Evolutionary conservation across 2,888 invertebrate species (phyloP).

Genomic region (Drosophila fulvimacula): DNA sequence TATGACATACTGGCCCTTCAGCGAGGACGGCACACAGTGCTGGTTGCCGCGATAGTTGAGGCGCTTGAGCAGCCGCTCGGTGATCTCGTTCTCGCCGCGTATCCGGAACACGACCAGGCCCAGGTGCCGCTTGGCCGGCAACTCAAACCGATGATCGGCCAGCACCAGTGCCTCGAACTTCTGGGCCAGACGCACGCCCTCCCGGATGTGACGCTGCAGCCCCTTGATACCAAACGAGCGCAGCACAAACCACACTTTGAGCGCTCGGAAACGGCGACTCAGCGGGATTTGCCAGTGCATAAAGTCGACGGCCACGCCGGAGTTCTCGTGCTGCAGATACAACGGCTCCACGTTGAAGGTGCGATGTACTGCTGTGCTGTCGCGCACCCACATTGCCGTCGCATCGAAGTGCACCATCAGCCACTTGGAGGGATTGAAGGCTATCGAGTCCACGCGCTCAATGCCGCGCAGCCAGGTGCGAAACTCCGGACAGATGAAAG

Average conservation of each 20-base stretch:
- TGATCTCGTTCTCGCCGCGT: constrained; percentile 93
- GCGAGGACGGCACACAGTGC: constrained; percentile 97
- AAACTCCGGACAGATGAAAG: constrained; percentile 98
- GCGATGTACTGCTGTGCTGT: constrained; percentile 95
- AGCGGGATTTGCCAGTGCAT: constrained; percentile 99
- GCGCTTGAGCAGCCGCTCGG: constrained; percentile 94
- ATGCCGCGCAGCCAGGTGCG: constrained; percentile 95
- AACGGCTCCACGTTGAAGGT: constrained; percentile 99
- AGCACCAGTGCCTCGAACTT: constrained; percentile 94
- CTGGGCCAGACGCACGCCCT: constrained; percentile 95
- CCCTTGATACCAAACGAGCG: constrained; percentile 96
- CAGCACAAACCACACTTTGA: constrained; percentile 99
- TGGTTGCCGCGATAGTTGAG: constrained; percentile 94
- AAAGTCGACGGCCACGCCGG: constrained; percentile 97
- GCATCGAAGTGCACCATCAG: constrained; percentile 99
- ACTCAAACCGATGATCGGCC: constrained; percentile 94
- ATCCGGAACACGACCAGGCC: constrained; percentile 96
- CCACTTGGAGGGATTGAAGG: constrained; percentile 99
- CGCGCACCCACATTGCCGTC: constrained; percentile 99
- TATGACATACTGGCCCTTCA: constrained; percentile 95
- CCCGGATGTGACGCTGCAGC: constrained; percentile 95
- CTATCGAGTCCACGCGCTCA: constrained; percentile 96
- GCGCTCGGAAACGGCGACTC: constrained; percentile 95
- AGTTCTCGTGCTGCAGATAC: constrained; percentile 98
- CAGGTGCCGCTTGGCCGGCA: constrained; percentile 93